Conservation (phyloP, 2,888 invertebrate species). For the Lottia scabra region DNA sequence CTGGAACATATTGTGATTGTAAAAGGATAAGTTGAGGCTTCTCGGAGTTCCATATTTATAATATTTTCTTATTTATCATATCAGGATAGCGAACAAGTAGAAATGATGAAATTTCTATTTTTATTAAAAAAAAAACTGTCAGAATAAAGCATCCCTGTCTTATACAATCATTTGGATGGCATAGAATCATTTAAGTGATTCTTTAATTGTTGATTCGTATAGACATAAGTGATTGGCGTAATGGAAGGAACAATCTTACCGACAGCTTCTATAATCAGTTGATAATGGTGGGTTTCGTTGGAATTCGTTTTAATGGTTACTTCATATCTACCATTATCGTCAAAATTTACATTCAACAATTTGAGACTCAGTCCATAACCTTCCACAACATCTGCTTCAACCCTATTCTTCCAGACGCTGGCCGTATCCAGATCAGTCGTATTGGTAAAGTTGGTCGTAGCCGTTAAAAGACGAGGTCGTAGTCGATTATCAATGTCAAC, state of each 20-base stretch:
- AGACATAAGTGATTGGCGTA: no score
- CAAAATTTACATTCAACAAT: not conserved
- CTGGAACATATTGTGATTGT: no score
- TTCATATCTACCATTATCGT: not conserved
- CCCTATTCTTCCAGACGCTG: not conserved
- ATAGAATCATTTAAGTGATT: no score
- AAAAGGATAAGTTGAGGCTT: no score
- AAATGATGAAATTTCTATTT: no score
- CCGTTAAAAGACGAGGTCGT: not conserved
- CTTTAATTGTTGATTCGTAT: no score
- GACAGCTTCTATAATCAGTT: not conserved
- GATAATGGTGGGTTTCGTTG: not conserved
- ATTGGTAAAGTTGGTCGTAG: not conserved
- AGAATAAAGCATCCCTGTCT: no score
- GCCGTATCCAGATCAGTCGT: not conserved
- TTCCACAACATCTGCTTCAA: not conserved
- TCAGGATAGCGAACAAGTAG: no score
- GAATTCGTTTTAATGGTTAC: not conserved
- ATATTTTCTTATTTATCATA: no score
- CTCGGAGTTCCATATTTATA: no score
- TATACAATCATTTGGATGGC: no score
- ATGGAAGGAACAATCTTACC: not conserved
- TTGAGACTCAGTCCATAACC: not conserved
- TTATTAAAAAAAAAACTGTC: no score
- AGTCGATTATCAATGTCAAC: not conserved